Percentiles rank a stretch among this genome's conserved stretches.
Conservation (phyloP, 2,797 vertebrate genomes). For the Hafferia zeledoni region DNA sequence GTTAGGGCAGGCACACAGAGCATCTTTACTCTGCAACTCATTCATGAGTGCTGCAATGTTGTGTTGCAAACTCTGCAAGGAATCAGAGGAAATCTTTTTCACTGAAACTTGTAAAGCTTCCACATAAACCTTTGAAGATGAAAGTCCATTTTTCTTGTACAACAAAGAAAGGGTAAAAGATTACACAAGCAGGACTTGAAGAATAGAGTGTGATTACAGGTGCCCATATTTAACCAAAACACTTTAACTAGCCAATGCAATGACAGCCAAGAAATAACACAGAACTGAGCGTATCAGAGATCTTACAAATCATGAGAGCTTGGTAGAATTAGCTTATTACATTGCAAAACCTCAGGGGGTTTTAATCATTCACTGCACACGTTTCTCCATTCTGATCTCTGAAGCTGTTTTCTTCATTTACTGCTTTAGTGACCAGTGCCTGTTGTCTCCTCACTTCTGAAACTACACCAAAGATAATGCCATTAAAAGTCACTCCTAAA, state of each 20-base stretch:
- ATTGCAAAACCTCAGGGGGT: background rate
- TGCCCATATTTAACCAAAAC: background rate
- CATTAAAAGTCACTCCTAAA: background rate
- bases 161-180: background rate
- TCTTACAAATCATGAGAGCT: background rate
- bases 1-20: background rate
- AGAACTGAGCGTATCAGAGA: background rate
- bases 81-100: background rate
- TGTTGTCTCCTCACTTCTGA: background rate
- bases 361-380: background rate
- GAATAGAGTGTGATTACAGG: background rate
- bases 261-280: background rate
- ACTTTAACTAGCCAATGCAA: background rate
- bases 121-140: background rate
- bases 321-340: background rate
- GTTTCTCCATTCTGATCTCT: background rate
- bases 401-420: background rate
- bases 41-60: background rate
- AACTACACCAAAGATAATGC: background rate
- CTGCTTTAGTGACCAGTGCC: background rate
- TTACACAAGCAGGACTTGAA: background rate
- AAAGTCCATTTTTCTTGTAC: background rate
- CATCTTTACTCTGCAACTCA: background rate
- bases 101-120: background rate
- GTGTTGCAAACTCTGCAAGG: background rate